Conservation (phyloP, 1,140 invertebrate genomes). For the Drosophila leontia region DNA sequence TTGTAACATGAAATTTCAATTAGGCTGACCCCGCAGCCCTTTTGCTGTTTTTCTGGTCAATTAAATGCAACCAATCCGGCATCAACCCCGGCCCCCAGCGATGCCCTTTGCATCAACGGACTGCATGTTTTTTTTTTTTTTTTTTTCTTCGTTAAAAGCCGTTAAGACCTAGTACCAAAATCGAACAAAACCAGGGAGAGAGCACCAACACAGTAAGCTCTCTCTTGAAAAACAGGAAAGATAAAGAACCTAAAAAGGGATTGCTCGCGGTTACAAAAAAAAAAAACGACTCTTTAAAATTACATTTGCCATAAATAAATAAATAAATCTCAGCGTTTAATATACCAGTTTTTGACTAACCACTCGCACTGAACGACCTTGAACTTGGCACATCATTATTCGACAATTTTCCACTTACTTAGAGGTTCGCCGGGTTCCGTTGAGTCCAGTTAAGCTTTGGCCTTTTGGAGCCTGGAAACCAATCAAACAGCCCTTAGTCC, state of each 20-base stretch:
- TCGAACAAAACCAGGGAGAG: neutral
- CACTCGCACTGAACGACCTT: neutral
- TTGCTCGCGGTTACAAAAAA: neutral
- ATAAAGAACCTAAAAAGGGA: neutral
- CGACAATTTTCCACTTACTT: conserved; percentile 38
- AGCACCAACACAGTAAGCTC: neutral
- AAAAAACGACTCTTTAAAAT: neutral
- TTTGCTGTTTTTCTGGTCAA: conserved; percentile 79
- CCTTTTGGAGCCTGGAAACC: conserved; percentile 16
- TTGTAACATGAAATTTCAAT: conserved; percentile 80
- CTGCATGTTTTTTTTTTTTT: conserved; percentile 16
- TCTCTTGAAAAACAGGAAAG: neutral
- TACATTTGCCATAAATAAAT: neutral
- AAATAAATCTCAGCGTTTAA: neutral
- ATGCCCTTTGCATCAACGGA: neutral
- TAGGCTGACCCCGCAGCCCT: conserved; percentile 65
- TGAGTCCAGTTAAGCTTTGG: conserved; percentile 14
- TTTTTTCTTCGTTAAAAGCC: conserved; percentile 1
- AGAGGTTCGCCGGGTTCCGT: conserved; percentile 6
- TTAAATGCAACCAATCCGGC: conserved; percentile 69
- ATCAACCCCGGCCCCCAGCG: neutral
- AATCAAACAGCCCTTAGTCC: conserved; percentile 18
- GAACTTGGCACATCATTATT: conserved; percentile 11
- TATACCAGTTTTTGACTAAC: neutral
- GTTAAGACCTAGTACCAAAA: conserved; percentile 16